phyloP scores from a whole-genome alignment of 2,888 invertebrate genomes.

The Cryptus armator region DNA sequence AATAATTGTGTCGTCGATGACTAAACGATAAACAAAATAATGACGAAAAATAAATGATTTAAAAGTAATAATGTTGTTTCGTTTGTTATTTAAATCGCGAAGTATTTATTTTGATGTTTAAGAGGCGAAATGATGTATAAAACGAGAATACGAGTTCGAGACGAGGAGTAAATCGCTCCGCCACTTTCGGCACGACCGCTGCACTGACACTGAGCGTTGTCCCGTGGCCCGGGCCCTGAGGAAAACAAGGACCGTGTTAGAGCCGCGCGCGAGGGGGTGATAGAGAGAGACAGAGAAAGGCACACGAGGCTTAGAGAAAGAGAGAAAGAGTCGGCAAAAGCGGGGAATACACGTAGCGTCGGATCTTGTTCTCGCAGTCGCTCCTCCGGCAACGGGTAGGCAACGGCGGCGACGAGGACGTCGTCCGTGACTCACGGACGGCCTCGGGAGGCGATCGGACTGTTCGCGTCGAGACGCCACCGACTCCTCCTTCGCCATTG shows the following conservation, averaged over 20 bases:
- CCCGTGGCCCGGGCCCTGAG: slow-evolving; percentile 72
- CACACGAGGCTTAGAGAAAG: slow-evolving; percentile 34
- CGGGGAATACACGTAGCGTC: slow-evolving; percentile 29
- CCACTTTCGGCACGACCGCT: slow-evolving; percentile 75
- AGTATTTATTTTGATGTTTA: not conserved
- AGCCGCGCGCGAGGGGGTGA: slow-evolving; percentile 47
- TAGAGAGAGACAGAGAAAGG: slow-evolving; percentile 20
- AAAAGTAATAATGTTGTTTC: not conserved
- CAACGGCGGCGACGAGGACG: slow-evolving; percentile 54
- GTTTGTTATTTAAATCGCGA: not conserved
- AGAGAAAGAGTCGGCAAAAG: slow-evolving; percentile 36
- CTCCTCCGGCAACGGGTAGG: slow-evolving; percentile 56
- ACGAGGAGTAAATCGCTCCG: slow-evolving; percentile 59
- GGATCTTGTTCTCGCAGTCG: slow-evolving; percentile 40
- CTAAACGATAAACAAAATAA: not conserved
- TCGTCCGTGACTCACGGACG: slow-evolving; percentile 69
- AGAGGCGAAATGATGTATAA: not conserved
- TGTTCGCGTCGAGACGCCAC: slow-evolving; percentile 65
- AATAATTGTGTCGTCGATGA: not conserved
- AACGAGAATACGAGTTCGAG: not conserved
- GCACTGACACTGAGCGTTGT: slow-evolving; percentile 75
- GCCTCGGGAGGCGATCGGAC: slow-evolving; percentile 67
- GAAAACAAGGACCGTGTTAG: slow-evolving; percentile 65
- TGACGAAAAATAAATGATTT: not conserved
- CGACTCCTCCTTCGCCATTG: slow-evolving; percentile 75